Conservation (phyloP, 2,797 vertebrate species). For the Sparus aurata region DNA sequence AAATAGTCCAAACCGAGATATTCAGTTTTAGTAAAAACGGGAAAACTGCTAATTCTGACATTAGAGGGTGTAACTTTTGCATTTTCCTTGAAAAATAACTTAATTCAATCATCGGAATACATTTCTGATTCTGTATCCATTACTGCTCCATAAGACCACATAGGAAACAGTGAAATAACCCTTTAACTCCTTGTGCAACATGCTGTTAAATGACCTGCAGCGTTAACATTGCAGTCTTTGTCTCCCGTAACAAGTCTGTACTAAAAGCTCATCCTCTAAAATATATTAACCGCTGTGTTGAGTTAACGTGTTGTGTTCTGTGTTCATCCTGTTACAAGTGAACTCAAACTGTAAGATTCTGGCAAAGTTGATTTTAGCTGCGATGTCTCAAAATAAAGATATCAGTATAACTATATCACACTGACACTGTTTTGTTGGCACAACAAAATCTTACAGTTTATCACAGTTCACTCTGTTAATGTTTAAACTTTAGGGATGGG, state of each 20-base stretch:
- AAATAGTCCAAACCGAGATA: no score
- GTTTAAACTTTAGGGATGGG: slow-evolving; percentile 45
- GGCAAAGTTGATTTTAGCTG: not conserved
- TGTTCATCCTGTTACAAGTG: slow-evolving; percentile 32
- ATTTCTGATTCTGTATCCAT: not conserved
- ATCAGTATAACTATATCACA: no score
- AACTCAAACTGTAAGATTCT: slow-evolving; percentile 44
- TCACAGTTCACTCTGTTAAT: slow-evolving; percentile 33
- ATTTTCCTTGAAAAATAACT: not conserved
- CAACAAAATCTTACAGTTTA: slow-evolving; percentile 19
- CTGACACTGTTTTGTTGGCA: not conserved
- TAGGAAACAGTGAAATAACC: slow-evolving; percentile 12
- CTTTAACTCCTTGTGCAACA: not conserved
- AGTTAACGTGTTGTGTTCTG: slow-evolving; percentile 14
- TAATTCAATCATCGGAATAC: not conserved
- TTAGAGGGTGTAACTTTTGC: not conserved
- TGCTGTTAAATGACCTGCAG: not conserved
- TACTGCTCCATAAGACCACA: slow-evolving; percentile 29
- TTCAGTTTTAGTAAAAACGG: not conserved
- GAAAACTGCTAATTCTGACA: not conserved
- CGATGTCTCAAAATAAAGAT: no score
- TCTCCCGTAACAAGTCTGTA: not conserved
- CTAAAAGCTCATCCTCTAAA: not conserved
- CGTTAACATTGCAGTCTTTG: not conserved
- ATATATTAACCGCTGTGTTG: not conserved